A percentile compares a stretch with the other conserved stretches of the same genome.
These are phyloP conservation scores for Cheiracanthium punctorium DNA, from an alignment of 2,888 invertebrate species.

Conservation along the genomic window DNA sequence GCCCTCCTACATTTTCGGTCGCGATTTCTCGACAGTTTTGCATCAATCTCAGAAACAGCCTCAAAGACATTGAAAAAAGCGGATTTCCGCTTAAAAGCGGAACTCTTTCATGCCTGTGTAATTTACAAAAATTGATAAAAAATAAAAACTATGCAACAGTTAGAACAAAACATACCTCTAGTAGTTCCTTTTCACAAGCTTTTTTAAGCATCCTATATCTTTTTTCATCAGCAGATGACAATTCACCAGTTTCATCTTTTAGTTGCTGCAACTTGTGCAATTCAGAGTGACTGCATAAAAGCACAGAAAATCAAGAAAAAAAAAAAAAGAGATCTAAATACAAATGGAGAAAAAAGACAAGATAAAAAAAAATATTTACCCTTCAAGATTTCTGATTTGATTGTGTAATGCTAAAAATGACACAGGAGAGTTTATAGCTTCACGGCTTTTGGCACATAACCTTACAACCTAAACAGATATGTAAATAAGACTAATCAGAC, in stretches of 20 bases:
- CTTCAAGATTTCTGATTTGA: slow-evolving; percentile 96
- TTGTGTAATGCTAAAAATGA: slow-evolving; percentile 97
- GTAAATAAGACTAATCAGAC: too few species aligned
- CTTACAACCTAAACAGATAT: slow-evolving; percentile 85
- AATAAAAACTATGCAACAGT: too few species aligned
- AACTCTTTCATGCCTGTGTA: too few species aligned
- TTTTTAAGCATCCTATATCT: slow-evolving; percentile 93
- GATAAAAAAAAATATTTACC: slow-evolving; percentile 76
- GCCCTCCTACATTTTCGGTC: too few species aligned
- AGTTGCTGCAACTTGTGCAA: slow-evolving; percentile 95
- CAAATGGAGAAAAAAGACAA: not conserved
- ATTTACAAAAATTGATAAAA: too few species aligned
- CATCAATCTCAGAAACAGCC: too few species aligned
- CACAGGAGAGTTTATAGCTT: slow-evolving; percentile 98
- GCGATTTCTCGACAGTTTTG: too few species aligned
- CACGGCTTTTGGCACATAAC: slow-evolving; percentile 97
- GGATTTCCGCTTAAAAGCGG: too few species aligned
- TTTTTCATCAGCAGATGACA: slow-evolving; percentile 96
- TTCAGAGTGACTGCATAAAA: slow-evolving; percentile 83
- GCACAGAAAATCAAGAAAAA: not conserved
- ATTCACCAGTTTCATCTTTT: slow-evolving; percentile 98
- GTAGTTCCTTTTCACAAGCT: slow-evolving; percentile 90
- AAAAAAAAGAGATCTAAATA: not conserved
- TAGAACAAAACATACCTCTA: slow-evolving; percentile 79
- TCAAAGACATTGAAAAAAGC: too few species aligned